phyloP scores from a whole-genome alignment of 2,113 vertebrate genomes.

The Ranitomeya variabilis region DNA sequence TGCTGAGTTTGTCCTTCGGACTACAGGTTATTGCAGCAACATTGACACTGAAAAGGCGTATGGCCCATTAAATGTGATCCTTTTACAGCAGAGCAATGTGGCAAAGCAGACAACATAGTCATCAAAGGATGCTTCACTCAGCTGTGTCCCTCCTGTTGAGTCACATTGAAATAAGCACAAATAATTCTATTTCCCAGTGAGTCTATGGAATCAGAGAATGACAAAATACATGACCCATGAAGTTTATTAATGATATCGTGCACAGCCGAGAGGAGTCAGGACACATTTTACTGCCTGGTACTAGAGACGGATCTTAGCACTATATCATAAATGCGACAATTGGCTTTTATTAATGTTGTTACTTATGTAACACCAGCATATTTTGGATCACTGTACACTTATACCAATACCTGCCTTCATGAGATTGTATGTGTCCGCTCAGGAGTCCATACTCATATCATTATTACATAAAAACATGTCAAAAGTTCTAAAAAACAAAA shows the following conservation, averaged over 20 bases:
- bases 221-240: constrained; percentile 32
- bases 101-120: constrained; percentile 14
- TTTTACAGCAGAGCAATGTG: constrained; percentile 21
- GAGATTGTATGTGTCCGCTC: neutral
- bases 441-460: too few relatives aligned
- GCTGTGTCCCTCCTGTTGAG: constrained; percentile 34
- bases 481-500: too few relatives aligned
- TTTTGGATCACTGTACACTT: neutral
- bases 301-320: neutral
- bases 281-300: neutral
- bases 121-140: constrained; percentile 34
- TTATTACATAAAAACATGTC: too few relatives aligned
- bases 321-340: neutral
- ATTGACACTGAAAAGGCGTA: constrained; percentile 16
- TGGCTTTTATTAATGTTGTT: neutral
- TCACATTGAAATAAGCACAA: constrained; percentile 46
- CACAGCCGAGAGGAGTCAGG: neutral
- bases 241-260: constrained; percentile 1
- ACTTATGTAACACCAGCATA: neutral
- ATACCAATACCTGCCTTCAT: neutral
- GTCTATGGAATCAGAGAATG: neutral
- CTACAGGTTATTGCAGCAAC: constrained; percentile 4
- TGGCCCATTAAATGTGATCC: constrained; percentile 39
- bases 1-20: constrained; percentile 44
- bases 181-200: constrained; percentile 23